phyloP scores from a whole-genome alignment of 92 coral and sea anemone genomes.

The Porites lobata region DNA sequence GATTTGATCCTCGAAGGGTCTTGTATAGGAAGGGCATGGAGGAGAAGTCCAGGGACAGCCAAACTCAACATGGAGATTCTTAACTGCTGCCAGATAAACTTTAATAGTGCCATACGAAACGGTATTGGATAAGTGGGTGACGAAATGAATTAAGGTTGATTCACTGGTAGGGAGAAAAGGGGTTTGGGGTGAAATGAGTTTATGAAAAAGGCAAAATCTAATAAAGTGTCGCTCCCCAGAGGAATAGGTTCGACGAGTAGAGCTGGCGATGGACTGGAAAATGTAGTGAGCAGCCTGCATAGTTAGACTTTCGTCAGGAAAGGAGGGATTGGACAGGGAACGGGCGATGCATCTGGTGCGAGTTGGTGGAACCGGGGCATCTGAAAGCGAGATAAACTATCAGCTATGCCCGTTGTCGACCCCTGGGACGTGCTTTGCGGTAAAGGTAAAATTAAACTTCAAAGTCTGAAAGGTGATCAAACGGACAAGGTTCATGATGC shows the following conservation, averaged over 20 bases:
- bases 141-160: not conserved
- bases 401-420: conserved; percentile 25
- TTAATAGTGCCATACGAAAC: conserved; percentile 1
- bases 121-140: not conserved
- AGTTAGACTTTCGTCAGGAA: not conserved
- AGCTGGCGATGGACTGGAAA: not conserved
- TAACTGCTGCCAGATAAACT: conserved; percentile 4
- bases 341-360: conserved; percentile 1
- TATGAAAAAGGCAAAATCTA: not conserved
- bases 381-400: conserved; percentile 8
- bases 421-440: conserved; percentile 21
- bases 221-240: not conserved
- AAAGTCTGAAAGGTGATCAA: conserved; percentile 11
- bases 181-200: not conserved
- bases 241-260: not conserved
- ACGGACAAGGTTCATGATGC: conserved; percentile 13
- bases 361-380: not conserved
- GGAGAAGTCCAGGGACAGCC: not conserved
- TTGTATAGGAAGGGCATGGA: not conserved
- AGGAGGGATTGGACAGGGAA: not conserved
- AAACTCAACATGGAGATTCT: not conserved
- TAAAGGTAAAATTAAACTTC: conserved; percentile 8
- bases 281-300: not conserved
- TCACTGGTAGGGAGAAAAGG: not conserved
- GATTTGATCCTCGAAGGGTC: not conserved